These are phyloP conservation scores for Drosophila seclusa DNA, from an alignment of 2,888 invertebrate species.

Conservation along the genomic window DNA sequence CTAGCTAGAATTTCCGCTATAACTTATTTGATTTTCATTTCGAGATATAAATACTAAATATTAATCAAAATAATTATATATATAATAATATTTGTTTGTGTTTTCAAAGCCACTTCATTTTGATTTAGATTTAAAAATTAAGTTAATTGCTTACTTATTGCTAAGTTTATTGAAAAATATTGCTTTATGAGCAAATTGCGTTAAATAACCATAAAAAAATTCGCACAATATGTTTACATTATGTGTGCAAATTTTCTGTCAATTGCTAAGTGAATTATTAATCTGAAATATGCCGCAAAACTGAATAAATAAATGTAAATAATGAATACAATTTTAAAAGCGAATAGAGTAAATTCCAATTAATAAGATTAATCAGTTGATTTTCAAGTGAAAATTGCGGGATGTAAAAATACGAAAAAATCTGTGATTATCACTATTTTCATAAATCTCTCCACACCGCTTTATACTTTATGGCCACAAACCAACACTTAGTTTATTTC, in stretches of 20 bases:
- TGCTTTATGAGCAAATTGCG: constrained; percentile 11
- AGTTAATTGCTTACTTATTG: background rate
- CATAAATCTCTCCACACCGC: background rate
- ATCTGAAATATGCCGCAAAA: constrained; percentile 12
- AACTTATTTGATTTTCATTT: background rate
- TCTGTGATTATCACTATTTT: background rate
- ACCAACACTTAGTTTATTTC: constrained; percentile 11
- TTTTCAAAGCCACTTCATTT: background rate
- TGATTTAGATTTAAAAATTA: background rate
- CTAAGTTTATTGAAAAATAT: background rate
- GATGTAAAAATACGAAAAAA: background rate
- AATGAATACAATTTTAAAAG: background rate
- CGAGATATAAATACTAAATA: background rate
- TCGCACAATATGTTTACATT: constrained; percentile 19
- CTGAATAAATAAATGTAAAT: constrained; percentile 3
- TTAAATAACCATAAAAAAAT: constrained; percentile 6
- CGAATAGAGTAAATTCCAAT: background rate
- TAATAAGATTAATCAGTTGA: background rate
- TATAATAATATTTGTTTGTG: background rate
- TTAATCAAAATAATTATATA: background rate
- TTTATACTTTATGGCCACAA: constrained; percentile 5
- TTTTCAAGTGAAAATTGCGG: background rate
- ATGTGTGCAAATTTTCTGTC: constrained; percentile 22
- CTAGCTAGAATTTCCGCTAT: background rate
- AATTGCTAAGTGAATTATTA: constrained; percentile 40